Base-by-base conservation (phyloP, 2,797 vertebrate species). In the Neosilurus hyrtlii region DNA sequence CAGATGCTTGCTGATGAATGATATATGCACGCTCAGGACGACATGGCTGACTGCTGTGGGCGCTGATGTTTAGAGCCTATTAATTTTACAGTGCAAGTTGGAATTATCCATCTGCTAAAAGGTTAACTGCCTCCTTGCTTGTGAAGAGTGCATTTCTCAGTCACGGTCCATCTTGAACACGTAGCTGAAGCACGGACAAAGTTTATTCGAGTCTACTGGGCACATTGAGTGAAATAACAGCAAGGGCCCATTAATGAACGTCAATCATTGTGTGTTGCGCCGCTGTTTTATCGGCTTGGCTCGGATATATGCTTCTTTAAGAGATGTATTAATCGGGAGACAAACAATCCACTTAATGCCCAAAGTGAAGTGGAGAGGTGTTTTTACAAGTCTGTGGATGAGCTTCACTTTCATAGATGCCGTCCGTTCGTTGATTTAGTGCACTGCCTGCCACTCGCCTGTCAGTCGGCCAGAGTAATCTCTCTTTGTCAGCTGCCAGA, bases 91-190 rank as follows among this genome's bases (percentile, higher is more conserved):
- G 91, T 92, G 92, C 93, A 95, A 93, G 95, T 95, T 93, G 90
- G 92, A 94, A 93, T 94, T 93, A 94, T 94, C 93, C 94, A 94
- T 95, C 93, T 94, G 95, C 94, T 95, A 95, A 96, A 96, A 96
- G 95, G 96, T 97, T 95, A 96, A 94, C 93, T 94, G 94, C 93
- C 93, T 93, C 92, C 92, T 92, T 90, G 91, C 92, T 91, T 93
- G 91, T 88, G 94, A 94, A 94, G 93, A 93, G 90, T 92, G 89
- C 90, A 90, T 94, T 90, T 95, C 93, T 93, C 92, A 94, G 91
- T 91, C 90, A 75, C 85, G 75, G 75, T 87, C 89, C 89, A 89
- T 30, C 30, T 80, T 86, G 56, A 82, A 76, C 77, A 52, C 65
- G 62, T 67, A 43, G 70, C 72, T 59, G 49, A 75, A 68, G 77